A percentile compares a stretch with the other conserved stretches of the same genome.
These are phyloP conservation scores for Yponomeuta sedellus DNA, from an alignment of 2,888 invertebrate genomes.

Conservation along the genomic window DNA sequence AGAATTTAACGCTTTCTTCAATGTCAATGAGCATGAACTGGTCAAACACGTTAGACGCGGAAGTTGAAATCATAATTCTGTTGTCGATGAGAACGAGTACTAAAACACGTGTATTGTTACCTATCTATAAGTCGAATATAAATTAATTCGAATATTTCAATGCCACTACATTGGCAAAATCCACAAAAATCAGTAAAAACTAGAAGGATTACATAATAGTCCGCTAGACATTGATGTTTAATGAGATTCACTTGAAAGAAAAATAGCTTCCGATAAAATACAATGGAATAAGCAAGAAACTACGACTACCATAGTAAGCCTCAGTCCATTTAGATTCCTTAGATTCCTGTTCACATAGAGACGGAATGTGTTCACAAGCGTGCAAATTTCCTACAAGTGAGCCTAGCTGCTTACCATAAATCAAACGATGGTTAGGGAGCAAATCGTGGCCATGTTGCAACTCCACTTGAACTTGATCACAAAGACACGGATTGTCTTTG, in stretches of 20 bases:
- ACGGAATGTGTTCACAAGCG: background rate
- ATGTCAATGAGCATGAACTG: conserved; percentile 14
- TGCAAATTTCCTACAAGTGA: conserved; percentile 23
- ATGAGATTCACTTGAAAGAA: background rate
- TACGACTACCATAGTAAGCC: background rate
- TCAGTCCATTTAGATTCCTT: background rate
- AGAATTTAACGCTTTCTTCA: conserved; percentile 15
- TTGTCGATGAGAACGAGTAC: background rate
- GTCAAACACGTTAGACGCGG: background rate
- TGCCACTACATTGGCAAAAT: background rate
- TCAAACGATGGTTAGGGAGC: conserved; percentile 52
- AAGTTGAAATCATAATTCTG: conserved; percentile 1
- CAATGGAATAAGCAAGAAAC: background rate
- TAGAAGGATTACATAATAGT: background rate
- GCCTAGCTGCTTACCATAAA: conserved; percentile 50
- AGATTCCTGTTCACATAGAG: background rate
- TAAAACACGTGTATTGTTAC: background rate
- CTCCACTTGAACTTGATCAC: conserved; percentile 59
- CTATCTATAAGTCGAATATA: background rate
- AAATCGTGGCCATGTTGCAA: conserved; percentile 53
- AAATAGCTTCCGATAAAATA: background rate
- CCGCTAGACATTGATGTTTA: background rate
- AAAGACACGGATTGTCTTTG: conserved; percentile 58
- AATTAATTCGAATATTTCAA: background rate
- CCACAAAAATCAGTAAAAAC: background rate